Base-by-base conservation (phyloP, 2,797 vertebrate genomes). In the Sylvilagus floridanus region DNA sequence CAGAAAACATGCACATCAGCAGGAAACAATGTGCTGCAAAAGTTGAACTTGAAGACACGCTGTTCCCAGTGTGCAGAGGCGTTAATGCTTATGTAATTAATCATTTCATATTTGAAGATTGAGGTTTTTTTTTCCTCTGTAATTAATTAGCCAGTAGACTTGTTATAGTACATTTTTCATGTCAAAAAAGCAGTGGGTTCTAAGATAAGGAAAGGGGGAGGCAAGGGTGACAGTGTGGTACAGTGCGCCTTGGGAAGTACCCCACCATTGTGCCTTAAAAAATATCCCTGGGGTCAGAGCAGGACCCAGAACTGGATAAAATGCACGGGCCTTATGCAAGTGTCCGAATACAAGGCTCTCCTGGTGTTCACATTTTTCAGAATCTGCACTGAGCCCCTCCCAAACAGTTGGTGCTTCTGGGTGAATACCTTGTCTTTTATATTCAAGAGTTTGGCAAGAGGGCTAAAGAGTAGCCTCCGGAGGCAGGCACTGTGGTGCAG, bases 81-180 rank as follows among this genome's bases (percentile, higher is more conserved):
- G 37, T 88, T 95, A 90, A 37, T 90, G 93, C 97, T 95, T 96
- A 88, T 91, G 94, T 84, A 97, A 97, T 97, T 95, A 97, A 97
- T 97, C 97, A 97, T 90, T 96, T 95, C 91, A 88, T 88, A 95
- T 95, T 93, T 95, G 88, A 95, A 96, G 75, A 96, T 93, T 93
- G 96, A 84, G 76, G 35, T 35, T 79, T 79, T 95, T 97, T 93
- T 96, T 84, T 14, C 88, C 82, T 83, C 94, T 88, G 93, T 96
- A 97, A 97, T 97, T 97, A 97, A 97, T 97, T 97, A 97, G 78
- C 95, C 85, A 66, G 88, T 63, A 95, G 86, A 90, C 82, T 96
- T 50, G 1, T 93, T 97, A 87, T 22, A 93, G 93, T 84, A 93
- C 93, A 96, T 97, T 97, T 96, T 96, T 96, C 96, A 97, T 96